These are phyloP conservation scores for Dermatemys mawii DNA, from an alignment of 2,113 vertebrate genomes.

Conservation along the genomic window DNA sequence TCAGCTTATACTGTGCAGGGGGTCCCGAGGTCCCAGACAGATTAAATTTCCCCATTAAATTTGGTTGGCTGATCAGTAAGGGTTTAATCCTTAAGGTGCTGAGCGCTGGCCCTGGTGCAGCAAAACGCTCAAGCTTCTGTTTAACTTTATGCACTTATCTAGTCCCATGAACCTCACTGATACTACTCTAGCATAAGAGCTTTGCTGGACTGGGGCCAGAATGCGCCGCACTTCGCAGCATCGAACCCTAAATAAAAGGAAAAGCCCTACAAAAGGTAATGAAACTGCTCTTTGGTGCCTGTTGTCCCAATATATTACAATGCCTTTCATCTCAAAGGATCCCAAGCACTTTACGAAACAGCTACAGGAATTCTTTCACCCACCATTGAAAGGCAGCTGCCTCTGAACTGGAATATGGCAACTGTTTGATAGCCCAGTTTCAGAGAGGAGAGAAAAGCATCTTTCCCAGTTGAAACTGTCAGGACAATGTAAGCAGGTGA, in stretches of 20 bases:
- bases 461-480: slow-evolving; percentile 49
- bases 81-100: neutral
- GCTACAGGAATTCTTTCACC: neutral
- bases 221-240: neutral
- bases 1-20: rapidly evolving
- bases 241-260: neutral
- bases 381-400: neutral
- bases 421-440: slow-evolving; percentile 17
- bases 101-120: neutral
- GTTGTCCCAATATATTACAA: neutral
- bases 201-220: neutral
- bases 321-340: neutral
- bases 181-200: neutral
- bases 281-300: neutral
- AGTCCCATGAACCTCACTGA: neutral
- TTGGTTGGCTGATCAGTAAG: neutral
- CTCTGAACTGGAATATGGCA: slow-evolving; percentile 48
- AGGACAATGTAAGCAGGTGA: slow-evolving; percentile 43
- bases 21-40: rapidly evolving
- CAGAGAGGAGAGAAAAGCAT: slow-evolving; percentile 47
- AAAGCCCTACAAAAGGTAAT: neutral
- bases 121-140: neutral
- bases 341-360: neutral
- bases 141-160: neutral
- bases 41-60: neutral